Conservation (phyloP, 2,888 invertebrate species). For the Drosophila ezoana region DNA sequence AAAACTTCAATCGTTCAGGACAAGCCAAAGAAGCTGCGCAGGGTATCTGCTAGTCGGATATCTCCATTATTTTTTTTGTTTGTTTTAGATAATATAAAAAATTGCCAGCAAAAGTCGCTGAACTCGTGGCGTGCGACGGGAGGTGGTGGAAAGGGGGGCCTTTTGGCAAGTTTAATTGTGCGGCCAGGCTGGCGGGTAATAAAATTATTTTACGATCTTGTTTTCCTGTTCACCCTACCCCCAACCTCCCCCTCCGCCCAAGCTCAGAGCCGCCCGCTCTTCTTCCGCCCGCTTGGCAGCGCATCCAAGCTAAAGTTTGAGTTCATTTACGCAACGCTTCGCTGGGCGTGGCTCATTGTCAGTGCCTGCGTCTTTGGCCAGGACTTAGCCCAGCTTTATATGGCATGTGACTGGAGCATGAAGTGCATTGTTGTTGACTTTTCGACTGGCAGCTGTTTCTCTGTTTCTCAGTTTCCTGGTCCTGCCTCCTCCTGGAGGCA, state of each 20-base stretch:
- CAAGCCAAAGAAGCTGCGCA: no score
- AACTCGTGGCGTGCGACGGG: conserved; percentile 9
- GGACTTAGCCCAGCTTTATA: conserved; percentile 17
- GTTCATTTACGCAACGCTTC: conserved; percentile 69
- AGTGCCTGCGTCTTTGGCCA: conserved; percentile 10
- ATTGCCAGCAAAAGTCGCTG: conserved; percentile 49
- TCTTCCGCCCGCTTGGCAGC: conserved; percentile 38
- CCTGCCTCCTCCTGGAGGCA: conserved; percentile 8
- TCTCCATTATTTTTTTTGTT: neutral
- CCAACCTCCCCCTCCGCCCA: neutral
- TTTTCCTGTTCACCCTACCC: conserved; percentile 50
- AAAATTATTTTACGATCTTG: conserved; percentile 78
- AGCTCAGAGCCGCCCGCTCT: neutral
- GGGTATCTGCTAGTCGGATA: neutral
- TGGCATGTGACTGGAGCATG: conserved; percentile 33
- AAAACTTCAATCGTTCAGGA: no score
- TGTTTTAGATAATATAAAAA: conserved; percentile 47
- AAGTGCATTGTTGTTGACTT: conserved; percentile 60
- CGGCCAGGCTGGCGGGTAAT: conserved; percentile 76
- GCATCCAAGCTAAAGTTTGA: conserved; percentile 63
- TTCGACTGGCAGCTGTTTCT: conserved; percentile 47
- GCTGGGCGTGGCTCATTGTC: conserved; percentile 53
- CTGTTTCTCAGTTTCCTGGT: conserved; percentile 2
- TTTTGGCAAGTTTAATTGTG: conserved; percentile 73
- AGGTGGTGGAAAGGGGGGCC: neutral